Evolutionary conservation across 2,888 invertebrate species (phyloP).

Genomic region (Stenodema calcarata): DNA sequence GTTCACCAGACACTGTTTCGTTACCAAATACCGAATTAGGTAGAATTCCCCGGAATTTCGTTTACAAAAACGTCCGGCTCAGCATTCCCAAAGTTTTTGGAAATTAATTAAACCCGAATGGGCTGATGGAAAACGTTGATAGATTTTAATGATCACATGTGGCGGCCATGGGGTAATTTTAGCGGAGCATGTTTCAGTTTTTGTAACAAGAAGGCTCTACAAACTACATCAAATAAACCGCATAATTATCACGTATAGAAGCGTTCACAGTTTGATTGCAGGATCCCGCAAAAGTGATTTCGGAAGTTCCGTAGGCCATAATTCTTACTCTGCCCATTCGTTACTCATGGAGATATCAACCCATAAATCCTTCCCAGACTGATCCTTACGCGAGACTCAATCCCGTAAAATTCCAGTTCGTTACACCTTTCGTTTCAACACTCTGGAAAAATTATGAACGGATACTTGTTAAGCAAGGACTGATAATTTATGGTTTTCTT

Average conservation of each 20-base stretch:
- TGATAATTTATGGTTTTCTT: constrained; percentile 30
- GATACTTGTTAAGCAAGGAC: not conserved
- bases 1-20: no score
- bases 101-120: no score
- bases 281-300: not conserved
- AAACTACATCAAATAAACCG: no score
- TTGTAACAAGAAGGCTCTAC: no score
- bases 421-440: constrained; percentile 18
- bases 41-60: no score
- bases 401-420: constrained; percentile 31
- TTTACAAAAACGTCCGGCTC: no score
- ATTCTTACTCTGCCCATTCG: not conserved
- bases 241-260: not conserved
- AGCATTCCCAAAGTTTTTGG: no score
- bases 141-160: no score
- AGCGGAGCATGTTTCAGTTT: no score
- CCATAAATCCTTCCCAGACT: not conserved
- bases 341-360: not conserved
- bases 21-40: no score
- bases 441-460: constrained; percentile 27
- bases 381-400: not conserved
- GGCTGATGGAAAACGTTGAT: no score
- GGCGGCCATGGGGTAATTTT: no score
- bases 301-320: not conserved
- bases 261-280: not conserved